phyloP scores from a whole-genome alignment of 2,113 vertebrate genomes.

The Heterocephalus glaber region DNA sequence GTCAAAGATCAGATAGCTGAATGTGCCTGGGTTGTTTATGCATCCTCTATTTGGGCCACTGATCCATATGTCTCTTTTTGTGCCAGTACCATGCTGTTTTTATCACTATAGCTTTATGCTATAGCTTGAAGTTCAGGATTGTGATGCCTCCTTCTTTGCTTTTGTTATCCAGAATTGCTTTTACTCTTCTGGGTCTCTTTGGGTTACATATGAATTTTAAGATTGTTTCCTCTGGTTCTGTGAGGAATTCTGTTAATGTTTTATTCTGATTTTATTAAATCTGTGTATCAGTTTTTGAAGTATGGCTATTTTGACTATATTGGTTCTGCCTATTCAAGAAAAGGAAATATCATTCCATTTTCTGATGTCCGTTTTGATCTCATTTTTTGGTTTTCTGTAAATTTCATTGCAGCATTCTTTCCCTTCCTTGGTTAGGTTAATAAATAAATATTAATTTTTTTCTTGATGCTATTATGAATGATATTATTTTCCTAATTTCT shows the following conservation, averaged over 20 bases:
- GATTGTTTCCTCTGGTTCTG: not conserved
- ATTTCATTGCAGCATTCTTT: not conserved
- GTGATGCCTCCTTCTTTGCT: not conserved
- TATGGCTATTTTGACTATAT: not conserved
- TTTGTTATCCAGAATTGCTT: not conserved
- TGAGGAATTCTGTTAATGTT: not conserved
- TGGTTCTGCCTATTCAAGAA: not conserved
- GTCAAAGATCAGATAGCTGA: too few relatives aligned
- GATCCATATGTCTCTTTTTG: not conserved
- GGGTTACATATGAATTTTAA: not conserved
- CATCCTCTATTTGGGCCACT: not conserved
- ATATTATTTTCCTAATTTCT: not conserved
- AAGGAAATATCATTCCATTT: not conserved
- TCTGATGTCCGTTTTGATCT: not conserved
- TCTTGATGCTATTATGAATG: not conserved
- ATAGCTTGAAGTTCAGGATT: not conserved
- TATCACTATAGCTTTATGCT: not conserved
- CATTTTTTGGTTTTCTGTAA: not conserved
- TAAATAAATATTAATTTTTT: not conserved
- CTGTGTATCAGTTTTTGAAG: not conserved
- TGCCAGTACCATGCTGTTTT: not conserved
- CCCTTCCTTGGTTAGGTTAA: not conserved
- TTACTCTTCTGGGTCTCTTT: not conserved
- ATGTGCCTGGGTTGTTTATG: too few relatives aligned
- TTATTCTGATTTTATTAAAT: not conserved